Evolutionary conservation across 2,888 invertebrate species (phyloP), one percentile per base, ranked within the genome.

Genomic region (Deroplatys truncata): DNA sequence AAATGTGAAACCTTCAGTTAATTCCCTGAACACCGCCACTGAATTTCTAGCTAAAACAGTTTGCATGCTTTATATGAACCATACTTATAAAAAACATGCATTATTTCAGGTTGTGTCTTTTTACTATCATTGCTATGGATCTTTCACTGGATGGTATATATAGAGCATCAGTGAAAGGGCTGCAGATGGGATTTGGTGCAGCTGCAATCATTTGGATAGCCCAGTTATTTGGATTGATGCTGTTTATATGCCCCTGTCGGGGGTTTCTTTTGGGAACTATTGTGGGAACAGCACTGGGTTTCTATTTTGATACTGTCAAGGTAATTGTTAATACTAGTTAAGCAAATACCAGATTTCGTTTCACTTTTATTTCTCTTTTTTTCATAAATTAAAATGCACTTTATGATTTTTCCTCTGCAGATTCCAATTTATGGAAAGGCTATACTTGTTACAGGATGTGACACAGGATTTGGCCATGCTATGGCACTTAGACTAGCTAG

Each of bases 381-480:
- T 28, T 28, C 2, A 83, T 13, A 25, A 28, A 16, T 35, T 35
- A 84, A 20, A 28, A 84, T 84, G 15, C 4, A 84, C n/a, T 35
- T 29, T 15, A 84, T 29, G 9, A 29, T 31, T 16, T 15, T 84
- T 29, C 4, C 10, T 35, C 31, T 87, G 29, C 88, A 89, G 87
- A 31, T 89, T 16, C 82, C 90, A 31, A 72, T 88, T 84, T 29
- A 84, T 82, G 90, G 87, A 20, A 91, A 90, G 86, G 91, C 90
- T 16, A 90, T 92, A 28, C 35, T 92, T 28, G 91, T 92, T 25
- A 92, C 92, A 9, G 92, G 92, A 29, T 92, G 92, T 85, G 92
- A 92, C 84, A 90, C 91, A 4, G 92, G 91, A 2, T 91, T 92
- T 86, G 92, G 92, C 13, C 89, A 89, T 83, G 90, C 89, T 8